These are phyloP conservation scores for Orthosia gothica DNA, from an alignment of 2,888 invertebrate species.

Conservation along the genomic window DNA sequence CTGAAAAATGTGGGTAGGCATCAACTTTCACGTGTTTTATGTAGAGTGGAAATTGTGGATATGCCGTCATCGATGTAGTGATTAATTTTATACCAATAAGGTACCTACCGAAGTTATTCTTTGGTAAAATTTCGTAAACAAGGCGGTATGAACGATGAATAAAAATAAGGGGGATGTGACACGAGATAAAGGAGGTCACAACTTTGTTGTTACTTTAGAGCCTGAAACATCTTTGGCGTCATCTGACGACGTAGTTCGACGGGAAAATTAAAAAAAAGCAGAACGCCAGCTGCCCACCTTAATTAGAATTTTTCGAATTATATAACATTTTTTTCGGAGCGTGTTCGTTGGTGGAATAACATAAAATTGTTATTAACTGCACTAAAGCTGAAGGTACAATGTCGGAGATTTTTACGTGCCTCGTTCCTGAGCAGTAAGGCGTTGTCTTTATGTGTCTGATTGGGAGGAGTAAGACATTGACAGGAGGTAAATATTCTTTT, in stretches of 20 bases:
- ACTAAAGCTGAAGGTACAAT: constrained; percentile 61
- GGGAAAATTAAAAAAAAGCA: constrained; percentile 87
- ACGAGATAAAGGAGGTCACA: constrained; percentile 77
- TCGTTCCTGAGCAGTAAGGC: constrained; percentile 31
- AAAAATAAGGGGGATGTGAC: constrained; percentile 69
- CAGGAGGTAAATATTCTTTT: constrained; percentile 12
- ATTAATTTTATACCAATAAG: constrained; percentile 39
- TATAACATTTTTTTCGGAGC: constrained; percentile 78
- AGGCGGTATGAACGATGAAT: constrained; percentile 61
- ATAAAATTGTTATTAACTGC: constrained; percentile 76
- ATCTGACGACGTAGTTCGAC: constrained; percentile 85
- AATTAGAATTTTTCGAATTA: constrained; percentile 91
- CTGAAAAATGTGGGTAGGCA: constrained; percentile 18
- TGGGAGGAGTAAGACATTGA: constrained; percentile 13
- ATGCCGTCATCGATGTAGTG: constrained; percentile 18
- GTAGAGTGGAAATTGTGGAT: constrained; percentile 11
- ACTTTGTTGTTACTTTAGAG: constrained; percentile 80
- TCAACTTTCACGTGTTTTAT: constrained; percentile 23
- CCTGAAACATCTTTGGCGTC: constrained; percentile 82
- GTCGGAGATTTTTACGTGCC: constrained; percentile 54
- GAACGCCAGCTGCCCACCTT: constrained; percentile 86
- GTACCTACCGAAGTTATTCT: constrained; percentile 30
- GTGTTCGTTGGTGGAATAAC: constrained; percentile 71
- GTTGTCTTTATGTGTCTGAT: constrained; percentile 33
- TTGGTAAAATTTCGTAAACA: constrained; percentile 60